These are phyloP conservation scores for Neoarius graeffei DNA, from an alignment of 2,113 vertebrate species.

Conservation along the genomic window DNA sequence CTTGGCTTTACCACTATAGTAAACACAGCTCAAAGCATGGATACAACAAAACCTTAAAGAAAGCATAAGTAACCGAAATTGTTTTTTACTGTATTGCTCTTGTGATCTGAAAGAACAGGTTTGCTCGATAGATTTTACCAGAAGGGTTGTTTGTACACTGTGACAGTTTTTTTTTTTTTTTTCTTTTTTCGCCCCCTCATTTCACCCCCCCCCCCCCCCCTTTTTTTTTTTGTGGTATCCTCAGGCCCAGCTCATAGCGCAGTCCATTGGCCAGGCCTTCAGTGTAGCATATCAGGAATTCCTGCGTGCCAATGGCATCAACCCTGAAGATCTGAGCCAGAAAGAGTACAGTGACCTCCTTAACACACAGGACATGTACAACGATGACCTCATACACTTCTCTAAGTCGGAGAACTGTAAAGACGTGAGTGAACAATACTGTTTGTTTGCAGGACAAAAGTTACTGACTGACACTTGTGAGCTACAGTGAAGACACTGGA, in stretches of 20 bases:
- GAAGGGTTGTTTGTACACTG: neutral
- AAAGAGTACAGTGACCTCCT: constrained; percentile 96
- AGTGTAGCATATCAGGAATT: constrained; percentile 98
- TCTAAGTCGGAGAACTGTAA: constrained; percentile 99
- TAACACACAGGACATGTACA: constrained; percentile 98
- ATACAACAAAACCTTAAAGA: neutral
- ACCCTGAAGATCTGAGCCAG: constrained; percentile 95
- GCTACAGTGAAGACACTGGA: neutral
- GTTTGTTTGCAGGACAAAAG: neutral
- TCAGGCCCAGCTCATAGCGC: constrained; percentile 93
- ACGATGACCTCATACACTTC: constrained; percentile 95
- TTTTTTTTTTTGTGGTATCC: neutral
- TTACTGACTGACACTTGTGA: neutral
- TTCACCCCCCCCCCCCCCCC: neutral
- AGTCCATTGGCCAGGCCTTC: constrained; percentile 96
- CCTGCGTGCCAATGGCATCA: constrained; percentile 92
- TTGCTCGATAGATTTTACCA: neutral
- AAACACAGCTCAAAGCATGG: neutral
- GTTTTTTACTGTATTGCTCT: neutral
- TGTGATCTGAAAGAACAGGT: neutral
- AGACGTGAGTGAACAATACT: constrained; percentile 77
- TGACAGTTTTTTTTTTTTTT: no score
- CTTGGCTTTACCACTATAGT: neutral
- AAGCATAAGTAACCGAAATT: neutral
- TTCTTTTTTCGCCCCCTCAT: no score